These are phyloP conservation scores for Sinodicranocentrus sp. DNA, from an alignment of 2,888 invertebrate genomes.

Conservation along the genomic window DNA sequence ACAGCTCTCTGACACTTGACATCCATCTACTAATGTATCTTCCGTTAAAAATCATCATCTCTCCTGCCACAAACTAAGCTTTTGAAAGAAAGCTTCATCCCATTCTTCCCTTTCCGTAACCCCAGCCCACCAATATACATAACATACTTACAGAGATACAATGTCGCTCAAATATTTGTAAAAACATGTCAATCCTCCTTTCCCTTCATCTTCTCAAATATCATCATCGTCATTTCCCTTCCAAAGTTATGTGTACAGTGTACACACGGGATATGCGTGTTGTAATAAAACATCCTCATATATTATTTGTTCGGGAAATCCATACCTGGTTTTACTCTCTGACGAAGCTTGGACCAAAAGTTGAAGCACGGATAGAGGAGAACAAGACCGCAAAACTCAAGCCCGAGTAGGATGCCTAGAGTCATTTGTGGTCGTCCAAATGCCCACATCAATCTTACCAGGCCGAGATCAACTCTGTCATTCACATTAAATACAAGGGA, in stretches of 20 bases:
- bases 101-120: background rate
- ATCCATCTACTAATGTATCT: conserved; percentile 29
- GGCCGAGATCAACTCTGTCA: conserved; percentile 81
- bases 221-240: background rate
- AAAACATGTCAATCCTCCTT: conserved; percentile 27
- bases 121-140: no score
- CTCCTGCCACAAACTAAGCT: background rate
- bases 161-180: conserved; percentile 3
- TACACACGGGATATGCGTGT: no score
- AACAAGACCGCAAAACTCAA: conserved; percentile 79
- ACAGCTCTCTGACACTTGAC: background rate
- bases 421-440: conserved; percentile 83
- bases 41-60: background rate
- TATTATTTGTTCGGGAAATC: background rate
- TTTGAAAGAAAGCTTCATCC: conserved; percentile 11
- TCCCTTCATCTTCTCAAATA: background rate
- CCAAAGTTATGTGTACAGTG: no score
- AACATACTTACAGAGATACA: background rate
- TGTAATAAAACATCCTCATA: no score
- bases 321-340: conserved; percentile 77
- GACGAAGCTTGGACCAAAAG: conserved; percentile 78
- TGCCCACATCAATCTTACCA: conserved; percentile 82
- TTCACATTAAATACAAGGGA: conserved; percentile 38
- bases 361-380: conserved; percentile 80
- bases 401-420: conserved; percentile 81